Conservation (phyloP, 2,113 vertebrate species). For the Rhynchomys soricoides region DNA sequence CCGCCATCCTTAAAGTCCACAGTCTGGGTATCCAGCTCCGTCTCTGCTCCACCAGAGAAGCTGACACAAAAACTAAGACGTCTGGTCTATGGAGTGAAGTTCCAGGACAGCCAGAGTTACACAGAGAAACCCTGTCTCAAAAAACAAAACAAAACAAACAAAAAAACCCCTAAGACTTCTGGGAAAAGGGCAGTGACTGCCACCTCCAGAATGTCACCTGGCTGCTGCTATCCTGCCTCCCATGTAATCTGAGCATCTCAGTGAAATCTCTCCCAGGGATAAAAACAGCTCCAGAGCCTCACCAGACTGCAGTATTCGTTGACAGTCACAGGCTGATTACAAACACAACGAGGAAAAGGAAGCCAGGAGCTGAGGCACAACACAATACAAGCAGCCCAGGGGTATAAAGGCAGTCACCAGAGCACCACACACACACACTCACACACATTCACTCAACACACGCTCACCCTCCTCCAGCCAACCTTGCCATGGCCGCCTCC, state of each 20-base stretch:
- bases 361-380: neutral
- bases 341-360: neutral
- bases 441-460: neutral
- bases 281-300: neutral
- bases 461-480: neutral
- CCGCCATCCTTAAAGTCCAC: too few species aligned
- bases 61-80: neutral
- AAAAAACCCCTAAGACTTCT: too few species aligned
- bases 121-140: too few species aligned
- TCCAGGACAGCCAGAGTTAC: too few species aligned
- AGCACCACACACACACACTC: neutral
- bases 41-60: too few species aligned
- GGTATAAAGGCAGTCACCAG: neutral
- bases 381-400: neutral
- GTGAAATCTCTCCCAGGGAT: neutral
- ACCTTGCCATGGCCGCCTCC: neutral
- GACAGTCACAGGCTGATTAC: neutral
- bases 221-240: too few species aligned
- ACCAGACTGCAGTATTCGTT: neutral
- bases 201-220: neutral
- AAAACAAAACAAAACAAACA: too few species aligned
- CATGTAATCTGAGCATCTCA: neutral
- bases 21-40: too few species aligned
- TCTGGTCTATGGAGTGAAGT: too few species aligned
- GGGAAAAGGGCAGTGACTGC: neutral